These are phyloP conservation scores for Smittia aterrima DNA, from an alignment of 2,888 invertebrate species.

Conservation along the genomic window DNA sequence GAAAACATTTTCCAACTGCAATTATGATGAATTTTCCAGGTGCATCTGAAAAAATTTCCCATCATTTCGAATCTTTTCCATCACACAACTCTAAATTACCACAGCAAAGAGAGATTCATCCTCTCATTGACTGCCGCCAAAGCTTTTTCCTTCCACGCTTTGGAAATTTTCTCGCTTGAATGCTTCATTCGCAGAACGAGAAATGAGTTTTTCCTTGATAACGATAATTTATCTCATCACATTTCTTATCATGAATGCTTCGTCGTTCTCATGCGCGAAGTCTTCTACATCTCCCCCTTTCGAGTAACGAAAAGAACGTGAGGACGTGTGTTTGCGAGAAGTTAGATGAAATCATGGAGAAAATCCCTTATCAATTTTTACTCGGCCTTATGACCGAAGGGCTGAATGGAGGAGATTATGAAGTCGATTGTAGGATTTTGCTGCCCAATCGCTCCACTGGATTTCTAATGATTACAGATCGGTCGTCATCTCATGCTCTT, in stretches of 20 bases:
- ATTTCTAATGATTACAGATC: constrained; percentile 19
- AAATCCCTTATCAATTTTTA: constrained; percentile 17
- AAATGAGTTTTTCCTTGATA: not conserved
- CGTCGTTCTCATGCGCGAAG: not conserved
- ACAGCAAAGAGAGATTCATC: not conserved
- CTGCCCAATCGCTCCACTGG: not conserved
- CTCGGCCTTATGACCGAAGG: not conserved
- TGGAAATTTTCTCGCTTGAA: not conserved
- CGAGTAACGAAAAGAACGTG: not conserved
- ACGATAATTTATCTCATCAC: constrained; percentile 24
- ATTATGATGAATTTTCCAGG: too few species aligned
- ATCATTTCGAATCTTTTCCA: too few species aligned
- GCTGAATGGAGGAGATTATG: not conserved
- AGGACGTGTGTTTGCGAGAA: not conserved
- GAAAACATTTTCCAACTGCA: too few species aligned
- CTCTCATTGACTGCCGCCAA: not conserved
- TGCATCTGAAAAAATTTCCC: too few species aligned
- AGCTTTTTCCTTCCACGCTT: not conserved
- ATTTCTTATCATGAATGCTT: constrained; percentile 19
- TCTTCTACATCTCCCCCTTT: not conserved
- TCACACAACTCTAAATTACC: not conserved
- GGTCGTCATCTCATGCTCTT: not conserved
- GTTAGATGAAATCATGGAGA: not conserved
- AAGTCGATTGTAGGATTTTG: not conserved
- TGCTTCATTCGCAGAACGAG: not conserved